phyloP scores from a whole-genome alignment of 1,140 invertebrate species.

The Diachasmimorpha longicaudata region DNA sequence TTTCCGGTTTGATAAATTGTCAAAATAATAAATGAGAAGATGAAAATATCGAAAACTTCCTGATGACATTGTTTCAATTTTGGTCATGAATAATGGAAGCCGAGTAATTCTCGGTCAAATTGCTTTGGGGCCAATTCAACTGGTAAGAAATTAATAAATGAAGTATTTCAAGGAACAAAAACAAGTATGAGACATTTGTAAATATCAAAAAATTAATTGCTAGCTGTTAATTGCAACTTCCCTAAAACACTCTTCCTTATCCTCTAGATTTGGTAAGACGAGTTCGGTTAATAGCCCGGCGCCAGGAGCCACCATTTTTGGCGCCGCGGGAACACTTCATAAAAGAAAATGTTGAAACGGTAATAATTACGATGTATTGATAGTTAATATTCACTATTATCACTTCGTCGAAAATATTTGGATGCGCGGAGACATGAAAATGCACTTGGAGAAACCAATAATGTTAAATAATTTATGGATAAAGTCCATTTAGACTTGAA shows the following conservation, averaged over 20 bases:
- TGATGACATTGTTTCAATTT: neutral
- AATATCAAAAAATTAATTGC: conserved; percentile 10
- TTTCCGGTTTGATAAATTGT: neutral
- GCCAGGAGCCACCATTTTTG: neutral
- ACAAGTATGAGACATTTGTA: neutral
- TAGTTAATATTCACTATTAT: neutral
- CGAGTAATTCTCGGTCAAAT: neutral
- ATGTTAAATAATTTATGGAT: no score
- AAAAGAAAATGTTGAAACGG: neutral
- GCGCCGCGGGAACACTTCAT: neutral
- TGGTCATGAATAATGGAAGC: no score
- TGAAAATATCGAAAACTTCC: neutral
- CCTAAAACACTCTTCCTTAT: neutral
- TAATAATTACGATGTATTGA: neutral
- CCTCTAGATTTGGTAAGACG: conserved; percentile 5
- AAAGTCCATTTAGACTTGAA: no score
- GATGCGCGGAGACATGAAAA: no score
- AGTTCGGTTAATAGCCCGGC: neutral
- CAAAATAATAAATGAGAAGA: neutral
- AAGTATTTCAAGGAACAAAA: neutral
- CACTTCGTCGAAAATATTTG: neutral
- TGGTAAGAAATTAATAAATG: neutral
- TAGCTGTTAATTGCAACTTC: neutral
- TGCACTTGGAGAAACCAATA: no score
- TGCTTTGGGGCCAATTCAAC: no score